These are phyloP conservation scores for Petromus typicus DNA, from an alignment of 2,113 vertebrate genomes.

Conservation along the genomic window DNA sequence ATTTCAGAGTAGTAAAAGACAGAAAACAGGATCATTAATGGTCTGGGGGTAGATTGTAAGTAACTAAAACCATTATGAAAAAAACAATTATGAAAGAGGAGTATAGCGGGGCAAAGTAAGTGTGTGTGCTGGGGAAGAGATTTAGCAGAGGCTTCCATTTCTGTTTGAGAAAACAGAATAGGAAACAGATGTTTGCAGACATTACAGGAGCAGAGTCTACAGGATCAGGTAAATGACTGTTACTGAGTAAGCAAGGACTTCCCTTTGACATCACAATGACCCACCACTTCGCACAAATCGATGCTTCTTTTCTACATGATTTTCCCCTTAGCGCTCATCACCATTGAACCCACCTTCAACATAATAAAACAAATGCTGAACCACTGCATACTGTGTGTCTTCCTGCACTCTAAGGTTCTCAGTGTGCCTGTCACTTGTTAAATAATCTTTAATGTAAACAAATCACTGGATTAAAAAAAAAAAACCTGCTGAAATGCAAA, in stretches of 20 bases:
- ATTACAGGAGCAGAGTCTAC: not conserved
- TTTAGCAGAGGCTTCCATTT: not conserved
- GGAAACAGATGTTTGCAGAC: not conserved
- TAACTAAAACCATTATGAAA: not conserved
- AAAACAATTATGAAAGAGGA: not conserved
- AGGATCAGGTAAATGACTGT: not conserved
- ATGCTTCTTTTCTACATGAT: not conserved
- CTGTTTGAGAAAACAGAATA: not conserved
- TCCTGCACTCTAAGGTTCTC: not conserved
- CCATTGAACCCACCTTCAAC: not conserved
- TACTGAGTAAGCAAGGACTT: not conserved
- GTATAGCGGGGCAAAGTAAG: not conserved
- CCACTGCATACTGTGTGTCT: not conserved
- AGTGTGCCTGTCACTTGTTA: not conserved
- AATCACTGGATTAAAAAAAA: not conserved
- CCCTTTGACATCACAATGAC: not conserved
- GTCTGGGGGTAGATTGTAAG: not conserved
- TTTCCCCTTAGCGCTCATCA: not conserved
- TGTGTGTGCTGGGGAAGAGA: not conserved
- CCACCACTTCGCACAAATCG: not conserved
- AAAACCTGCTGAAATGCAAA: not conserved
- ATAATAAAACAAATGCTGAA: not conserved
- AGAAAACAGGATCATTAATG: not conserved
- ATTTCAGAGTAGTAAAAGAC: not conserved
- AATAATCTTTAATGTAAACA: not conserved